Evolutionary conservation across 2,888 invertebrate species (phyloP), one percentile per base, ranked within the genome.

Genomic region (Campopleginae sp.): DNA sequence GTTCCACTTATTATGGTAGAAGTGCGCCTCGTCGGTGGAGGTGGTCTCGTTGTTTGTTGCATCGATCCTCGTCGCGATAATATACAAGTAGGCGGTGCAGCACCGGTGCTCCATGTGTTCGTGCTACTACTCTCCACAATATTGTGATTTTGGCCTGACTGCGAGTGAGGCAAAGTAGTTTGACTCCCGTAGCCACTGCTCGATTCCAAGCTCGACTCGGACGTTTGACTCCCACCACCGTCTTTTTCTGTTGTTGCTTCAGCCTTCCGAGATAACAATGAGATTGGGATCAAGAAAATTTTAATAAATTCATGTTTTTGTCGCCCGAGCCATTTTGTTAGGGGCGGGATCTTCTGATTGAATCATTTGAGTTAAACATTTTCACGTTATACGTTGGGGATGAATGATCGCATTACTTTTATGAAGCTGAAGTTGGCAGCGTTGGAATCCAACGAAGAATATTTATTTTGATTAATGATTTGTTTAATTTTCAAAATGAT

Each of bases 101-200:
- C 90, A 84, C 89, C 87, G 76, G 90, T 87, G 42, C 88, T 91
- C 92, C 92, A 92, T 54, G 79, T 86, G 54, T 83, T 89, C 90
- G 91, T 86, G 58, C 80, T 89, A 33, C 90, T 90, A n/a, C 65
- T 80, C 23, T 80, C 80, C 54, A 54, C 54, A 19, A 74, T 17
- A 83, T 88, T 91, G 76, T 92, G 92, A 88, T 91, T 92, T n/a
- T 92, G 91, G 75, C 89, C 89, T 27, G 91, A 91, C 82, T 91
- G 92, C 72, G 91, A 91, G 77, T 92, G 92, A 12, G 96, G 96
- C 90, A 96, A 96, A 12, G 96, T 96, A 1, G 96, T 96, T 91
- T 97, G 97, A 90, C 97, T 97, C 65, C 97, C 96, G 90, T 97
- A 97, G 0, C 97, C 96, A 88, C 96, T 96, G 42, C 96, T 97